Conservation (phyloP, 2,888 invertebrate genomes). For the Alloplasta piceator region DNA sequence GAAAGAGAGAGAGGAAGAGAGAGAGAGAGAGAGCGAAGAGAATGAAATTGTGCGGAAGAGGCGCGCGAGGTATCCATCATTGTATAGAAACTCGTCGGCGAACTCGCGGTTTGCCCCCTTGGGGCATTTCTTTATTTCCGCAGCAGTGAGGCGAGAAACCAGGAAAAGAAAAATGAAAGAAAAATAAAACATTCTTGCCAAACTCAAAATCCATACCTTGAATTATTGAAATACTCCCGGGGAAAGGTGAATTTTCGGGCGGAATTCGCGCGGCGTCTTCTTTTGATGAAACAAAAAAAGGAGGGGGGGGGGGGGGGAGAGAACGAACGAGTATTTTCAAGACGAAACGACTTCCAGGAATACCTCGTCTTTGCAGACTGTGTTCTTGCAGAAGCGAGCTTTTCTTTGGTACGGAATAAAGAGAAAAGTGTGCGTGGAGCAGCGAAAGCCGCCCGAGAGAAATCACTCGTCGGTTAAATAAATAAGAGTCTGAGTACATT, state of each 20-base stretch:
- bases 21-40: slow-evolving; percentile 42
- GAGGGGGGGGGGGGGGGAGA: slow-evolving; percentile 8
- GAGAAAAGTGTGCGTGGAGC: slow-evolving; percentile 42
- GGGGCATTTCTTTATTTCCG: slow-evolving; percentile 69
- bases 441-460: slow-evolving; percentile 45
- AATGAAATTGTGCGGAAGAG: slow-evolving; percentile 67
- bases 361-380: slow-evolving; percentile 43
- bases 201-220: slow-evolving; percentile 76
- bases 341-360: slow-evolving; percentile 52
- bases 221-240: slow-evolving; percentile 75
- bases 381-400: slow-evolving; percentile 48
- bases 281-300: slow-evolving; percentile 8
- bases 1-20: no score
- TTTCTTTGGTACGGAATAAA: slow-evolving; percentile 57
- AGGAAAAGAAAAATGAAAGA: slow-evolving; percentile 31
- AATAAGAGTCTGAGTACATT: slow-evolving; percentile 60
- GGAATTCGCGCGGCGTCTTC: slow-evolving; percentile 3
- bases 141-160: slow-evolving; percentile 60
- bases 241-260: slow-evolving; percentile 56
- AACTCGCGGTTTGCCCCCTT: slow-evolving; percentile 64
- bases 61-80: slow-evolving; percentile 74
- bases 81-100: slow-evolving; percentile 68
- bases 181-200: slow-evolving; percentile 63
- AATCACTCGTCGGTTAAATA: slow-evolving; percentile 64
- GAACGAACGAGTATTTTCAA: slow-evolving; percentile 37